These are phyloP conservation scores for Drosophila setosimentum DNA, from an alignment of 2,888 invertebrate species.

Conservation along the genomic window DNA sequence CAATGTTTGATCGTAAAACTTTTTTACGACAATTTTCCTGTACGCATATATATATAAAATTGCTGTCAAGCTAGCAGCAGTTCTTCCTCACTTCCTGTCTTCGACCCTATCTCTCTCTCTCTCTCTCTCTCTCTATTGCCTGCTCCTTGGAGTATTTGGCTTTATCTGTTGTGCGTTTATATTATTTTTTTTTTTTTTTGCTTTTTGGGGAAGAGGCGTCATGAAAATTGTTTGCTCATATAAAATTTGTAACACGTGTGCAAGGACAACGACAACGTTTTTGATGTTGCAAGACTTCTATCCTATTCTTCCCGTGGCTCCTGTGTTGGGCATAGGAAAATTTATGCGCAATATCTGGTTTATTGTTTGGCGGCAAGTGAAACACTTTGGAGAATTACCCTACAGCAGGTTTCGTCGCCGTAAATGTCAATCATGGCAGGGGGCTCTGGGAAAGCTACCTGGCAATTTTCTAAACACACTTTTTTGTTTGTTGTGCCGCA, in stretches of 20 bases:
- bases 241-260: conserved; percentile 82
- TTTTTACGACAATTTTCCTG: conserved; percentile 82
- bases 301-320: no score
- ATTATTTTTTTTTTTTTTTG: conserved; percentile 45
- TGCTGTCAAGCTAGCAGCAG: conserved; percentile 57
- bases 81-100: neutral
- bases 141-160: conserved; percentile 68
- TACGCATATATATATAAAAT: conserved; percentile 74
- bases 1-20: conserved; percentile 82
- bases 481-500: conserved; percentile 11
- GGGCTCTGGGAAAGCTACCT: conserved; percentile 2
- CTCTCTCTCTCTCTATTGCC: neutral
- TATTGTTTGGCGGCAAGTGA: conserved; percentile 79
- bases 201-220: conserved; percentile 19
- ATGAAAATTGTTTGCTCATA: conserved; percentile 74
- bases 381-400: conserved; percentile 79
- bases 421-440: conserved; percentile 53
- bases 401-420: conserved; percentile 15
- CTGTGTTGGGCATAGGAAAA: conserved; percentile 56
- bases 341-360: conserved; percentile 76
- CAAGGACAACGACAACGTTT: conserved; percentile 21
- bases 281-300: conserved; percentile 22
- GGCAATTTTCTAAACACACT: conserved; percentile 52
- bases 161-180: conserved; percentile 76
- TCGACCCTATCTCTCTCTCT: neutral